phyloP scores from a whole-genome alignment of 2,797 vertebrate genomes.

The Lophotriccus pileatus region DNA sequence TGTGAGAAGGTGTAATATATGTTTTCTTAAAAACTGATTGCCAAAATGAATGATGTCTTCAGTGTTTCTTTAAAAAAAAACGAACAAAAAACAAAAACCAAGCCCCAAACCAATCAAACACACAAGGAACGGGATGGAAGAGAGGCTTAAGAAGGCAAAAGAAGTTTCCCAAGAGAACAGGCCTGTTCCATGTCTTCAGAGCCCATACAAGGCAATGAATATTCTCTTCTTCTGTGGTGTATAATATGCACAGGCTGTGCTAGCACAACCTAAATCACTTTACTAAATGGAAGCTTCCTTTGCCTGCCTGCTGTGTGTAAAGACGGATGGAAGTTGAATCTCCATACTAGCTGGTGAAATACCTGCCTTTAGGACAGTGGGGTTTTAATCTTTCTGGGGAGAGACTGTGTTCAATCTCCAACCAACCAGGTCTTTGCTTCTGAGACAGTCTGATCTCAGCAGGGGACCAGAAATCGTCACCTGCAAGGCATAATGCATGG shows the following conservation, averaged over 20 bases:
- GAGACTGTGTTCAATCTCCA: background rate
- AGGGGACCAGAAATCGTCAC: background rate
- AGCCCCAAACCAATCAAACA: background rate
- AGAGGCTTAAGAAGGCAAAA: background rate
- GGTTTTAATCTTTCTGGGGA: background rate
- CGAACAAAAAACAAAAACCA: background rate
- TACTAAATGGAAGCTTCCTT: background rate
- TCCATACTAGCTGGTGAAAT: background rate
- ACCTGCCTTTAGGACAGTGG: background rate
- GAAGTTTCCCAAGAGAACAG: background rate
- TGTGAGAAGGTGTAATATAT: background rate
- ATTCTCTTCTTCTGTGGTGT: background rate
- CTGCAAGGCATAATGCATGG: background rate
- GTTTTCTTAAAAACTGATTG: constrained; percentile 35
- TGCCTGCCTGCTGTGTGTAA: background rate
- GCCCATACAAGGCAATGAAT: background rate
- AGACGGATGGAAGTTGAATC: background rate
- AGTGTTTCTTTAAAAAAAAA: background rate
- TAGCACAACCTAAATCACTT: background rate
- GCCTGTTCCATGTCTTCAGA: background rate
- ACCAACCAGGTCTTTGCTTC: background rate
- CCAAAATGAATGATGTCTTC: background rate
- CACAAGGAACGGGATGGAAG: background rate
- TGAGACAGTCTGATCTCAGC: background rate
- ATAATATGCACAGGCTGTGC: background rate